Evolutionary conservation across 2,888 invertebrate genomes (phyloP).

Genomic region (Synergus laeviventris): DNA sequence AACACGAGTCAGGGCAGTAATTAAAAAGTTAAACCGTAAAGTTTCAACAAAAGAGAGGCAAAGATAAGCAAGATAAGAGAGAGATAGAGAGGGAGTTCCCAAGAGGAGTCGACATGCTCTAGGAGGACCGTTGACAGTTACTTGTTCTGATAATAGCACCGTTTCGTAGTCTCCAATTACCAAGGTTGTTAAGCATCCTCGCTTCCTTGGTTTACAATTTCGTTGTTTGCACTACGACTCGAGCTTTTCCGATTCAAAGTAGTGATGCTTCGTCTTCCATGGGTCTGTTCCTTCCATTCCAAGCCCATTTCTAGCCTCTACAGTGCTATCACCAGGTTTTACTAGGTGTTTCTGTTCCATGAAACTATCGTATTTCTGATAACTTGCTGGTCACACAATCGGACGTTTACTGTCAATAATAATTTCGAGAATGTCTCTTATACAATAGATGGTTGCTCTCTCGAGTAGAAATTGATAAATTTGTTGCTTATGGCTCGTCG

Average conservation of each 20-base stretch:
- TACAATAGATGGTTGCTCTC: no score
- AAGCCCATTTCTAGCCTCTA: constrained; percentile 1
- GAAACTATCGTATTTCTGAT: neutral
- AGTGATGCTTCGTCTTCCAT: neutral
- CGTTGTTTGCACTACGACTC: constrained; percentile 35
- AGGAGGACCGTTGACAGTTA: constrained; percentile 58
- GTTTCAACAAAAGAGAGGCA: constrained; percentile 60
- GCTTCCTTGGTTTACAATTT: constrained; percentile 46
- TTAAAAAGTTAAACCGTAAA: constrained; percentile 69
- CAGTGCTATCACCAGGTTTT: constrained; percentile 7
- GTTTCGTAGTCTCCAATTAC: constrained; percentile 67
- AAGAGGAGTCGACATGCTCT: constrained; percentile 25
- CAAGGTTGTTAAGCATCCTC: constrained; percentile 59
- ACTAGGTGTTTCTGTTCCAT: neutral
- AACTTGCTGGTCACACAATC: neutral
- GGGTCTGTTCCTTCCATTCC: neutral
- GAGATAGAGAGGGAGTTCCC: constrained; percentile 22
- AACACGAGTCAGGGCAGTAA: constrained; percentile 68
- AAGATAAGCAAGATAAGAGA: constrained; percentile 54
- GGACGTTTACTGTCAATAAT: neutral
- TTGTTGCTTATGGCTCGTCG: no score
- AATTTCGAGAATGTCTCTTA: no score
- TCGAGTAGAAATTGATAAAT: no score
- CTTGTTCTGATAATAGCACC: constrained; percentile 64
- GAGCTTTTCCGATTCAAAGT: constrained; percentile 30